These are phyloP conservation scores for Aphis gossypii DNA, from an alignment of 1,140 invertebrate genomes.

Conservation along the genomic window DNA sequence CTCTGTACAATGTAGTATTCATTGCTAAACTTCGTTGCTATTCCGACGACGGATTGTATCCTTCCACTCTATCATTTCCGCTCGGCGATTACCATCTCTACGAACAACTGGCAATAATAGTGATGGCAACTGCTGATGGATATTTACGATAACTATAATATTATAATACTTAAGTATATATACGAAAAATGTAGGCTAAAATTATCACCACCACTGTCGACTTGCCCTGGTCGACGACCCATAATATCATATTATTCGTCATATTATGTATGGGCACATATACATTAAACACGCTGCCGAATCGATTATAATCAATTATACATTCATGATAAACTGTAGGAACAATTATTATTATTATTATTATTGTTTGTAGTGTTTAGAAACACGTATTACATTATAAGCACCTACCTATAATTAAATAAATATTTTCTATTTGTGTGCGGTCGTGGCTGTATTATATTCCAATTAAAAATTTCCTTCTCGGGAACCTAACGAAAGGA, in stretches of 20 bases:
- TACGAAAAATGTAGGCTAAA: not conserved
- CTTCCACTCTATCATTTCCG: not conserved
- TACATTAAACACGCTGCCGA: not conserved
- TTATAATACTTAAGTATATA: not conserved
- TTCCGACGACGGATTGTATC: not conserved
- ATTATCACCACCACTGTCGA: not conserved
- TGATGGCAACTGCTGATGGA: not conserved
- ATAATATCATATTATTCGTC: not conserved
- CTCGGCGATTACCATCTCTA: not conserved
- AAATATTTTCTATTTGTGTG: not conserved
- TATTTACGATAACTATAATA: not conserved
- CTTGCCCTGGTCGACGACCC: not conserved
- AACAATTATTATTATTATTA: not conserved
- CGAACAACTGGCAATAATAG: not conserved
- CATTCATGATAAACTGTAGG: not conserved
- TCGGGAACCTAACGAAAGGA: not conserved
- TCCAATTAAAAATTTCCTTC: not conserved
- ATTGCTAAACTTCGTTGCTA: not conserved
- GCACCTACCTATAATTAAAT: not conserved
- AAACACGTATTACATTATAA: not conserved
- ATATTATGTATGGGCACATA: not conserved
- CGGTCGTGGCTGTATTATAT: not conserved
- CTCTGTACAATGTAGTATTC: no score
- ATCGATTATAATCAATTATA: slow-evolving; percentile 3
- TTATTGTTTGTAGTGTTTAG: not conserved